Base-by-base conservation (phyloP, 2,797 vertebrate genomes). In the Pogonophryne albipinna region DNA sequence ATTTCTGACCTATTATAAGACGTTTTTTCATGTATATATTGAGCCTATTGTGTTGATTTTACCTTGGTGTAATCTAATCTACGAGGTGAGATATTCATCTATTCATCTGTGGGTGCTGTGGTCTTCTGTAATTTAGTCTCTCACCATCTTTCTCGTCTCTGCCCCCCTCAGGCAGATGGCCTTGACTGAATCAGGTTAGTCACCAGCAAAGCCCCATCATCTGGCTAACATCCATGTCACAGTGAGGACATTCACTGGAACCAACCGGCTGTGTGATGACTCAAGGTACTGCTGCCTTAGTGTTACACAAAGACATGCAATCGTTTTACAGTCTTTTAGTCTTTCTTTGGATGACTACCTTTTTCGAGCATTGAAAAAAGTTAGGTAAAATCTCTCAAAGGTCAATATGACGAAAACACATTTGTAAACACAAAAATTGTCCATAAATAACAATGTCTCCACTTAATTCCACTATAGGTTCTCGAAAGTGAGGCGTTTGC, bases 101-200 rank as follows among this genome's bases (percentile, higher is more conserved):
- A 60, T 84, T 91, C 83, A 85, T 87, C 74, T 2, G 14, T 2
- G 23, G 16, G 20, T 20, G 50, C 61, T 74, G 80, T 57, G 70
- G 72, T 82, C 78, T 63, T 59, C 69, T 74, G 62, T 70, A 74
- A 64, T 76, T 75, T 23, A 27, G 58, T 56, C 73, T 75, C 27
- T 66, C 75, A 38, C 11, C 27, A 4, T 53, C 20, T 62, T 55
- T 63, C 12, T 46, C 57, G 10, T 41, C 16, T 52, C 10, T 14
- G 5, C 34, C 55, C 20, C 42, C 60, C 60, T 44, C 23, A 16
- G 85, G 81, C 78, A 78, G 78, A 82, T 62, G 79, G 66, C 79
- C 81, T 44, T 58, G 63, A 70, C 85, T 80, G 63, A 70, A 84
- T 80, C 80, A 91, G 87, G 84, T 91, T 88, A 92, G 80, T 92